Evolutionary conservation across 2,113 vertebrate species (phyloP).

Genomic region (Tetrax tetrax): DNA sequence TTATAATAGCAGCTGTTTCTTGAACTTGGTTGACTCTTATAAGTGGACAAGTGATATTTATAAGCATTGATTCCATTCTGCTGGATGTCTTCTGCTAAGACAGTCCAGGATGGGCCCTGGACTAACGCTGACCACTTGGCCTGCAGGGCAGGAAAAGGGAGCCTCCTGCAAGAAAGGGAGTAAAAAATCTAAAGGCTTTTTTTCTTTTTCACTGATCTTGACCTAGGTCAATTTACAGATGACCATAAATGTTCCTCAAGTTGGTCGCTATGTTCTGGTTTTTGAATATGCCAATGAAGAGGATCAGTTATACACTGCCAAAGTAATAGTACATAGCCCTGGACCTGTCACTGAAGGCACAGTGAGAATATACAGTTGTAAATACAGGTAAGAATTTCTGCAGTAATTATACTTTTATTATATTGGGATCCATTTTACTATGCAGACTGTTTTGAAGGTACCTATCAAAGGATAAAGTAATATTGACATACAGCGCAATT

Average conservation of each 20-base stretch:
- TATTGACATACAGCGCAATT: neutral
- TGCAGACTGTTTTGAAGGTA: neutral
- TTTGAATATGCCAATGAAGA: conserved; percentile 85
- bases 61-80: neutral
- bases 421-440: neutral
- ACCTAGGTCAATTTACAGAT: conserved; percentile 82
- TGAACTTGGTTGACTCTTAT: neutral
- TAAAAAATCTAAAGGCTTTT: neutral
- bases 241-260: conserved; percentile 76
- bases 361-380: conserved; percentile 88
- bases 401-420: neutral
- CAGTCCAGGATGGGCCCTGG: neutral
- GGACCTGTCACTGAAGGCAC: conserved; percentile 68
- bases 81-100: neutral
- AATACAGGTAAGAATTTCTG: conserved; percentile 81
- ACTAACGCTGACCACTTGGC: neutral
- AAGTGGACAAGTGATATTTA: neutral
- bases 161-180: neutral
- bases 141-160: neutral
- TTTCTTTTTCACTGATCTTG: neutral
- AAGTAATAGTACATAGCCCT: conserved; percentile 70
- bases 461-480: neutral
- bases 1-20: neutral
- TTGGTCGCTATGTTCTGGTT: conserved; percentile 81
- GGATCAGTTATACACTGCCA: conserved; percentile 70